Conservation (phyloP, 2,888 invertebrate species). For the Diloba caeruleocephala region DNA sequence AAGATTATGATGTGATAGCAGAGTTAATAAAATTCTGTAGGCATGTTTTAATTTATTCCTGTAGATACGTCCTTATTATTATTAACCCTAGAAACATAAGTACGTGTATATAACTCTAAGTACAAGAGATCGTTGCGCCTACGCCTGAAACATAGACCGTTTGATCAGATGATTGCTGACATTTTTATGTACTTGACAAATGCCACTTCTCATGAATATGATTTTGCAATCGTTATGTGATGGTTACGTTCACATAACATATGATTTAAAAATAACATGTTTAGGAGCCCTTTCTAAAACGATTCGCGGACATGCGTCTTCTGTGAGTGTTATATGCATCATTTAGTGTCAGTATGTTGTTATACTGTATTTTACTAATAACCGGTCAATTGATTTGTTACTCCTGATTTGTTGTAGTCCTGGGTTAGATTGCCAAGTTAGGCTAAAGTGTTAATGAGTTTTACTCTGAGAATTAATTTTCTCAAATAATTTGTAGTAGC, state of each 20-base stretch:
- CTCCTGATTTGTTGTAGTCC: too few relatives aligned
- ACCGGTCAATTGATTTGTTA: too few relatives aligned
- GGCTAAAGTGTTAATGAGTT: too few relatives aligned
- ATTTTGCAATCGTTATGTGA: slow-evolving; percentile 33
- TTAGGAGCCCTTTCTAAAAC: slow-evolving; percentile 36
- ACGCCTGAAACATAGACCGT: slow-evolving; percentile 49
- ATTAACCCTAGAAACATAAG: slow-evolving; percentile 37
- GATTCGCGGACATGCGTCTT: slow-evolving; percentile 20
- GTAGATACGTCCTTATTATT: neutral
- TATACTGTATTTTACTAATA: slow-evolving; percentile 3
- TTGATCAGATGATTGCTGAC: slow-evolving; percentile 58
- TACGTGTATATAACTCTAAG: slow-evolving; percentile 29
- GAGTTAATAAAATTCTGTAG: too few relatives aligned
- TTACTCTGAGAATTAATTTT: too few relatives aligned
- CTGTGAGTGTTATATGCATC: neutral
- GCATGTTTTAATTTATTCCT: too few relatives aligned
- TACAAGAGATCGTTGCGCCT: slow-evolving; percentile 54
- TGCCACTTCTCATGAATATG: slow-evolving; percentile 31
- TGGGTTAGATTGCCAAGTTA: too few relatives aligned
- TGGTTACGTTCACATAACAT: slow-evolving; percentile 20
- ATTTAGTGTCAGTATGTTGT: slow-evolving; percentile 5
- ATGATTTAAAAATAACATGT: slow-evolving; percentile 8
- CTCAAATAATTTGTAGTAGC: too few relatives aligned
- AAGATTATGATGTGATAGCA: too few relatives aligned
- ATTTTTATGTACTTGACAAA: slow-evolving; percentile 53